Percentiles rank a stretch among this genome's conserved stretches.
Conservation (phyloP, 2,797 vertebrate genomes). For the Myoxocephalus aenaeus region DNA sequence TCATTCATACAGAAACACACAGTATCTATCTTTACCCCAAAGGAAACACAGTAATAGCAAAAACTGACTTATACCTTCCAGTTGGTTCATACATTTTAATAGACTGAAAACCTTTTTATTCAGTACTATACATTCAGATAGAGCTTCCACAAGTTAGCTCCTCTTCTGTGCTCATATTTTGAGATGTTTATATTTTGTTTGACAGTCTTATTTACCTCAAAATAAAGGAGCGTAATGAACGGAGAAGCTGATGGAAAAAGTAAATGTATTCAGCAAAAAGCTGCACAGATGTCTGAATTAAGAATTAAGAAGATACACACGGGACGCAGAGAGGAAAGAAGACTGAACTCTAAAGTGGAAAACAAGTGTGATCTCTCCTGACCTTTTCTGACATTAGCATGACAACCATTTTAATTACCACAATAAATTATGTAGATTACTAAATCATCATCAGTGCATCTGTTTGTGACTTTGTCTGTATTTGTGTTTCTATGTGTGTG, state of each 20-base stretch:
- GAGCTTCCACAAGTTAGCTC: not conserved
- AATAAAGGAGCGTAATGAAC: not conserved
- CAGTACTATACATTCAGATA: not conserved
- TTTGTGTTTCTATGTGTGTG: slow-evolving; percentile 6
- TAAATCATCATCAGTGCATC: slow-evolving; percentile 5
- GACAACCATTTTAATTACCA: slow-evolving; percentile 21
- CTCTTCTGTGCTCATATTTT: not conserved
- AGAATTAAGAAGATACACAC: not conserved
- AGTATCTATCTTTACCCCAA: slow-evolving; percentile 27
- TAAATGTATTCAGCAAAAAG: not conserved
- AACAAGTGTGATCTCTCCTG: slow-evolving; percentile 29
- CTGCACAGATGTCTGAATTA: not conserved
- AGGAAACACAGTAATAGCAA: slow-evolving; percentile 1
- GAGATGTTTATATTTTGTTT: not conserved
- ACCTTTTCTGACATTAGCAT: slow-evolving; percentile 31
- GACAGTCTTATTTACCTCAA: not conserved
- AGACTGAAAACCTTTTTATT: not conserved
- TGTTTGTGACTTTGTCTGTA: slow-evolving; percentile 9
- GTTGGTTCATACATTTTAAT: slow-evolving; percentile 1
- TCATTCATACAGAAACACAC: slow-evolving; percentile 12
- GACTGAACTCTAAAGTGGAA: slow-evolving; percentile 23
- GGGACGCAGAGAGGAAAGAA: not conserved
- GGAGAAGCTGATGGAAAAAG: not conserved
- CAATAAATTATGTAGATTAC: slow-evolving; percentile 4
- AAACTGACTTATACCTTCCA: not conserved